Percentiles rank a stretch among this genome's conserved stretches.
Conservation (phyloP, 2,113 vertebrate species). For the Mellivora capensis region DNA sequence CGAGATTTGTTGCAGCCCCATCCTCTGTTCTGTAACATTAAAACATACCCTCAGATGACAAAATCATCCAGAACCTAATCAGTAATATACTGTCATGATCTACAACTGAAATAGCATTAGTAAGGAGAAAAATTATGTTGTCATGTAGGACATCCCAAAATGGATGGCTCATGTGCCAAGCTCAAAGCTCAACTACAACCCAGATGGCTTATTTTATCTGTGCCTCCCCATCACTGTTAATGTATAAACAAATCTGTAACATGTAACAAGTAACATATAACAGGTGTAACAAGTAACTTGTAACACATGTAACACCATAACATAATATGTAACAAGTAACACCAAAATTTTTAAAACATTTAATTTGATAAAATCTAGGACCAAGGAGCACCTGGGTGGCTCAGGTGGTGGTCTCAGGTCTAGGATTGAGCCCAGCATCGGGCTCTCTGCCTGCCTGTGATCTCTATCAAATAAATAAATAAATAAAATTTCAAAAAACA, state of each 20-base stretch:
- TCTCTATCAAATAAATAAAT: too few relatives aligned
- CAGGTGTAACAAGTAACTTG: not conserved
- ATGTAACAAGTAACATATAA: not conserved
- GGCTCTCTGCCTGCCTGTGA: too few relatives aligned
- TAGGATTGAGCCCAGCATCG: too few relatives aligned
- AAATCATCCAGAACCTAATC: not conserved
- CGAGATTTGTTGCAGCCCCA: constrained; percentile 8
- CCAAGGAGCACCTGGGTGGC: too few relatives aligned
- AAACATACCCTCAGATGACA: not conserved
- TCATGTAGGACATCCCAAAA: not conserved
- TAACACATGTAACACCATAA: too few relatives aligned
- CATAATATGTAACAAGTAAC: not conserved
- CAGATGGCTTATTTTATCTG: not conserved
- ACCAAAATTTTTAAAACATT: not conserved
- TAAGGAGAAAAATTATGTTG: not conserved
- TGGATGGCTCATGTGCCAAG: not conserved
- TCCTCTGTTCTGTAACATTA: constrained; percentile 74
- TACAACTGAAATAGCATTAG: not conserved
- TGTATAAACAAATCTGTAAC: not conserved
- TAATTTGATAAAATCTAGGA: not conserved
- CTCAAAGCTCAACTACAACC: not conserved
- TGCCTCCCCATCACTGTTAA: not conserved
- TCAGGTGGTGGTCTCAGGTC: too few relatives aligned
- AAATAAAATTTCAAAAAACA: too few relatives aligned
- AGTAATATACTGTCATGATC: not conserved